Base-by-base conservation (phyloP, 2,113 vertebrate species). In the Aleadryas rufinucha region DNA sequence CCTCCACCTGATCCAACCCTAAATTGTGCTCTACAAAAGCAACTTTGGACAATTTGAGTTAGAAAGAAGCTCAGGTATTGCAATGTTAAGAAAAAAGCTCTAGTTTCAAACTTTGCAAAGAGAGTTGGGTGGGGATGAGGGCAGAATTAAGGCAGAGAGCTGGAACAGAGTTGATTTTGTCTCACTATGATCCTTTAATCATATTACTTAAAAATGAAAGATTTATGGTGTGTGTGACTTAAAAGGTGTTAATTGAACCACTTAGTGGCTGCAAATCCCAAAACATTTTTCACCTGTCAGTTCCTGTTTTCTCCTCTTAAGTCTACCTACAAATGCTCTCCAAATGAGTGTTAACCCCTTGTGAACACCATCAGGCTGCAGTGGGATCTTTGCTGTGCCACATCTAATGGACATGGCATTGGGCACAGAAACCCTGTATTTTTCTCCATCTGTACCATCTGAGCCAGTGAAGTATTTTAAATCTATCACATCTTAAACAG, bases 241-340 rank as follows among this genome's bases (percentile, higher is more conserved):
- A 95, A 84, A 90, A 96, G 81, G 71, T 94, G 95, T 88, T 97
- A 96, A 97, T 95, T 96, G 95, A 95, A 80, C 86, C 60, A 85
- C 78, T 97, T 95, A 96, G 61, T 87, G 57, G 33, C 68, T 93
- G 79, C 41, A 94, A 92, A 95, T 91, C 87, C 71, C 78, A 57
- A 87, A 89, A 64, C 60, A 50, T 92, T 96, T 94, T 96, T 96
- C 77, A 79, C 74, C 61, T 95, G 85, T 93, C 91, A 92, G 63
- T 89, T 93, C 44, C 57, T 89, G 50, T 87, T 96, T 92, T 64
- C 52, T 50, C 16, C 10, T 70, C 52, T 35, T 75, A 35, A 59
- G 37, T 89, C 63, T 83, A 16, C n/a, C 53, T 83, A 26, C 31
- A 77, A 79, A 79, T 88, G 78, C 37, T 91, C 94, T 93, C 65